Evolutionary conservation across 1,140 invertebrate genomes (phyloP), one percentile per base, ranked within the genome.

Genomic region (Neodiprion pinetum): DNA sequence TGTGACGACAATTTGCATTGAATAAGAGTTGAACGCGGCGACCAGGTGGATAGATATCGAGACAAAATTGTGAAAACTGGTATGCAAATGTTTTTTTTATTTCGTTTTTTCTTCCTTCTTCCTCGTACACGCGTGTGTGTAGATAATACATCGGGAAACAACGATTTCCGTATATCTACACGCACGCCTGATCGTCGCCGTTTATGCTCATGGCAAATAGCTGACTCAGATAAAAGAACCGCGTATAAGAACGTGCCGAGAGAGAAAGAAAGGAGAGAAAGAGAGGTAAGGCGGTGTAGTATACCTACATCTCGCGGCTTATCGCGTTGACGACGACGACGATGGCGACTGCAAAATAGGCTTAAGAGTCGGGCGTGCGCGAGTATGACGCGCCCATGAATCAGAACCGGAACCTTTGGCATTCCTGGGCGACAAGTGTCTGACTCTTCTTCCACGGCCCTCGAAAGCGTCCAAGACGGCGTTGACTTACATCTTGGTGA

Each of bases 341-440:
- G 28, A 40, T 40, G 28, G 28, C 53, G 53, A 61, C 53, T 61
- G 53, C 53, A 9, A 61, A 61, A 69, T 69, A 12, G 67, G 11
- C 67, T 12, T 7, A 69, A 69, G 7, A 21, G 7, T 23, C 78
- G 80, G 77, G 80, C 78, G 80, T 81, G 74, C 79, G 78, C 76
- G 81, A 78, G 79, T 80, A 80, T 73, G 80, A 79, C 77, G 81
- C 79, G 80, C 82, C 81, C 81, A 83, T 83, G 82, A 83, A 80
- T 83, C 82, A 83, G 81, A 82, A 83, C 80, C 82, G 81, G 82
- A 82, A 83, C 80, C 81, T 77, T 81, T 75, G 80, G 80, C 81
- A 82, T 82, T 83, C 80, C 76, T 75, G 70, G 53, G 9, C 11
- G n/a, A 61, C 53, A 61, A 61, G 53, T 61, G 53, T 61, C 8